Evolutionary conservation across 2,113 vertebrate species (phyloP).

Genomic region (Pseudopipra pipra): DNA sequence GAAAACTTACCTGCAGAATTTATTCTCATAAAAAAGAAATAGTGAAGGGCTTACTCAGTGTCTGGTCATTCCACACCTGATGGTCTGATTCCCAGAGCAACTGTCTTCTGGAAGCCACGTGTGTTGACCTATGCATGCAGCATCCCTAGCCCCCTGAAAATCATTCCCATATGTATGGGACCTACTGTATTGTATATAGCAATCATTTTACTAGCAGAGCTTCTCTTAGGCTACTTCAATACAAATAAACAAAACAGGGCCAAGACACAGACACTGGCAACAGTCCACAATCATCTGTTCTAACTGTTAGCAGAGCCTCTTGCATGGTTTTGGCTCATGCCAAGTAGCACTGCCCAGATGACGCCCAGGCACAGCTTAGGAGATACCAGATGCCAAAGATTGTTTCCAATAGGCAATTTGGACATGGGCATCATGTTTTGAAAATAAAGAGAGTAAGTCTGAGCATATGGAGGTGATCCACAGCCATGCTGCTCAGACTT

Average conservation of each 20-base stretch:
- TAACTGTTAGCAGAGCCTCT: not conserved
- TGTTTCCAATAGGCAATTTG: not conserved
- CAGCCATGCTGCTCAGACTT: not conserved
- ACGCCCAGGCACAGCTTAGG: not conserved
- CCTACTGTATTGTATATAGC: not conserved
- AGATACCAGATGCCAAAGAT: not conserved
- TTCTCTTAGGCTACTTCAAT: not conserved
- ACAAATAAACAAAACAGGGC: not conserved
- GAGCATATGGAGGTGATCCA: conserved; percentile 13
- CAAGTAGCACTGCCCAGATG: not conserved
- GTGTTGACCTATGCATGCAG: not conserved
- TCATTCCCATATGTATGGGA: not conserved
- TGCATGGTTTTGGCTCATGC: not conserved
- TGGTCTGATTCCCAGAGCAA: not conserved
- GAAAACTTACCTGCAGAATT: not conserved
- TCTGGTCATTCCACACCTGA: not conserved
- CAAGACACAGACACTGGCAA: not conserved
- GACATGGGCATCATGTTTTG: not conserved
- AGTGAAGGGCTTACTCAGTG: not conserved
- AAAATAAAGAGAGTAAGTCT: not conserved
- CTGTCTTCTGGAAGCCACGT: not conserved
- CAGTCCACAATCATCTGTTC: not conserved
- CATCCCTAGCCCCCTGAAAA: not conserved
- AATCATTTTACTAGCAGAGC: not conserved
- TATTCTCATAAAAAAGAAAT: not conserved